phyloP scores from a whole-genome alignment of 2,113 vertebrate species.

The Nesoenas mayeri region DNA sequence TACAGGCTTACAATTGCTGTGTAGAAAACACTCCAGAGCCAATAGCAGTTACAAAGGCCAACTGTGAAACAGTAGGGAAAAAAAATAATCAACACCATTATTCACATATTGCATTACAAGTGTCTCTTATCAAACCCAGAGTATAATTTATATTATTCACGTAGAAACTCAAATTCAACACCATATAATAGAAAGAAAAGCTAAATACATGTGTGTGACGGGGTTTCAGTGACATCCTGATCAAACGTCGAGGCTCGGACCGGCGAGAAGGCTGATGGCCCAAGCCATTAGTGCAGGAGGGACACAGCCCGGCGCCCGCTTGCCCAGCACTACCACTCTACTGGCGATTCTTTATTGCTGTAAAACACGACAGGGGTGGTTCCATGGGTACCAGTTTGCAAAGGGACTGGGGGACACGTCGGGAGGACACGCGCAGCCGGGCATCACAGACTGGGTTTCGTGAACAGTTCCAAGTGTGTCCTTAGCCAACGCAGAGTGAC shows the following conservation, averaged over 20 bases:
- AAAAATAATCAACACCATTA: conserved; percentile 76
- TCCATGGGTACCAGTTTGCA: conserved; percentile 54
- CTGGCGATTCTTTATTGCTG: conserved; percentile 75
- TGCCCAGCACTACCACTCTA: conserved; percentile 23
- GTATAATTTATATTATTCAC: conserved; percentile 74
- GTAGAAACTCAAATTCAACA: conserved; percentile 72
- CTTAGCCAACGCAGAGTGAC: not conserved
- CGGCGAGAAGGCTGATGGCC: not conserved
- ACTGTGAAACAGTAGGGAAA: conserved; percentile 79
- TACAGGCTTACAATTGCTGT: not conserved
- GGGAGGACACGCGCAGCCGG: not conserved
- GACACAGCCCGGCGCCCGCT: conserved; percentile 23
- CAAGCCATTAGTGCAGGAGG: conserved; percentile 53
- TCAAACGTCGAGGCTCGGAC: not conserved
- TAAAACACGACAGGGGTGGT: conserved; percentile 46
- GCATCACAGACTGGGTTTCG: not conserved
- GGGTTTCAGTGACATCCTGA: conserved; percentile 62
- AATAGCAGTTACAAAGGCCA: conserved; percentile 75
- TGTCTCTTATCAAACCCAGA: conserved; percentile 65
- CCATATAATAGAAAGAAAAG: conserved; percentile 48
- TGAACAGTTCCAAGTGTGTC: not conserved
- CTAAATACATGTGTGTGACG: conserved; percentile 53
- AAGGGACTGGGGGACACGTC: not conserved
- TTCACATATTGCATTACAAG: conserved; percentile 80
- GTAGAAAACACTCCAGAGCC: conserved; percentile 57